phyloP scores from a whole-genome alignment of 2,888 invertebrate species.

The Rambutsinella grinnellia region DNA sequence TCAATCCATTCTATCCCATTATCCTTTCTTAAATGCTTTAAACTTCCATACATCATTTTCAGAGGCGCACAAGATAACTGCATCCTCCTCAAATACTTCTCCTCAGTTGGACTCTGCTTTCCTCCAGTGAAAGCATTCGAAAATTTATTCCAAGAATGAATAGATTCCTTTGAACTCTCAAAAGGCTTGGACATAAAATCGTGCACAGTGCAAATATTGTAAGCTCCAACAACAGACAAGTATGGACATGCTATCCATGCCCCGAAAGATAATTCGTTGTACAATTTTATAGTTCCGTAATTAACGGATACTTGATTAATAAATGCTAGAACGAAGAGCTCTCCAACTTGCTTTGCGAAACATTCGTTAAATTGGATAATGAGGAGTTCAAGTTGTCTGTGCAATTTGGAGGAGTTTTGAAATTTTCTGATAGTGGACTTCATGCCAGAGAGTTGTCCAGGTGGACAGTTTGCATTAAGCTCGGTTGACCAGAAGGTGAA shows the following conservation, averaged over 20 bases:
- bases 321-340: conserved; percentile 13
- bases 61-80: not conserved
- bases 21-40: conserved; percentile 5
- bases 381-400: conserved; percentile 10
- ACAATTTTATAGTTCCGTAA: conserved; percentile 14
- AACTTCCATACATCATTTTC: conserved; percentile 5
- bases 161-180: not conserved
- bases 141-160: not conserved
- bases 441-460: not conserved
- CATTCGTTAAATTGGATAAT: conserved; percentile 14
- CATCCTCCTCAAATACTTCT: not conserved
- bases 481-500: conserved; percentile 23
- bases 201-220: conserved; percentile 2
- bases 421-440: not conserved
- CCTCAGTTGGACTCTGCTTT: not conserved
- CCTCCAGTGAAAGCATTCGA: not conserved
- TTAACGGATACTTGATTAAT: conserved; percentile 26
- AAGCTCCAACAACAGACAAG: conserved; percentile 4
- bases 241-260: conserved; percentile 22
- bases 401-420: not conserved
- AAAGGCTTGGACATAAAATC: conserved; percentile 6
- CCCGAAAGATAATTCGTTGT: conserved; percentile 4
- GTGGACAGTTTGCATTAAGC: not conserved
- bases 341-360: conserved; percentile 2
- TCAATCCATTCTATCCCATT: conserved; percentile 26